Evolutionary conservation across 2,888 invertebrate genomes (phyloP), one percentile per base, ranked within the genome.

Genomic region (Dromius quadrimaculatus): DNA sequence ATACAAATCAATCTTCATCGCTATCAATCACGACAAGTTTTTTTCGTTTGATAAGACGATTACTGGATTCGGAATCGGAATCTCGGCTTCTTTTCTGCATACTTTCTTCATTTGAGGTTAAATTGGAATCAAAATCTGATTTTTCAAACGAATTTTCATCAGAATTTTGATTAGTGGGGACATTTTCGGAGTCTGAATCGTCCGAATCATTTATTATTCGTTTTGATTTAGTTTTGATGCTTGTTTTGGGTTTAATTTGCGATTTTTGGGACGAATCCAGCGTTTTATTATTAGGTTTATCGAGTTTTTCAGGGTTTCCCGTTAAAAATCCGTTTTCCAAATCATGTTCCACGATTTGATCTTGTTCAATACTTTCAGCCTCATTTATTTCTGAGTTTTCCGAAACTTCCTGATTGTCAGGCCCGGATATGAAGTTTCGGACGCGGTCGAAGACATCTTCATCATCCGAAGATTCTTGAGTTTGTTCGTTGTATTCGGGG

Each of bases 401-500:
- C 34, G 13, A 4, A 32, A 41, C 36, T 34, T 45, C 45, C 32
- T 64, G 34, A n/a, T 15, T 28, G 47, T 72, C 59, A n/a, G 71
- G 15, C 66, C 68, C 65, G 20, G 57, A 72, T 36, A 71, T 71
- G 45, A 76, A 77, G 70, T 75, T 78, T 64, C 76, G 79, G 38
- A 81, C 68, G 64, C 75, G 77, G 74, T 78, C 76, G 71, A 79
- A 79, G 65, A 84, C 82, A 69, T 85, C 83, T 38, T 82, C 80
- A 41, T 80, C 79, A 22, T 76, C 77, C 13, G 79, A 78, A 45
- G 76, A 79, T 36, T 72, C 72, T 17, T 73, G 13, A 28, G 59
- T 34, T 68, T 28, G 71, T 38, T 70, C 71, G 34, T 45, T 63
- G 32, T 65, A 17, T 15, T 54, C 50, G 13, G 50, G 50, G 28